Evolutionary conservation across 1,140 invertebrate genomes (phyloP).

Genomic region (Sitobion miscanthi): DNA sequence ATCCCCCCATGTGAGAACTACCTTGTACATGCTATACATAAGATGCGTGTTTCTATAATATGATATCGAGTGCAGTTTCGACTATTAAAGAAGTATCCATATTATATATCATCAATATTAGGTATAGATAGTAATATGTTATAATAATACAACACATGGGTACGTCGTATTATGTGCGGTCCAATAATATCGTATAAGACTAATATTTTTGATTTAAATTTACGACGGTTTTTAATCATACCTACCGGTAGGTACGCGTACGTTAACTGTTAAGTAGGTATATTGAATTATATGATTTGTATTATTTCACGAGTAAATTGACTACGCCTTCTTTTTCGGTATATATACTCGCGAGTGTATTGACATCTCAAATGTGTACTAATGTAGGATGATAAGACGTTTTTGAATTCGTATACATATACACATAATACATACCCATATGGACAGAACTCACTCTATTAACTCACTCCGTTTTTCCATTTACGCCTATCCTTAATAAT

Average conservation of each 20-base stretch:
- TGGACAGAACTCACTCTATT: slow-evolving; percentile 33
- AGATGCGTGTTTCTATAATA: neutral
- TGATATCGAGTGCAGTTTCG: neutral
- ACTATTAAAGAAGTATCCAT: neutral
- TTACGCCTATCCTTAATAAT: slow-evolving; percentile 33
- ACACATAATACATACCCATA: neutral
- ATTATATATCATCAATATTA: neutral
- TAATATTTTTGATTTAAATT: neutral
- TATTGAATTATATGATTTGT: slow-evolving; percentile 30
- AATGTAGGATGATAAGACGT: slow-evolving; percentile 51
- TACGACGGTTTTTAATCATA: neutral
- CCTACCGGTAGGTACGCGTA: too few relatives aligned
- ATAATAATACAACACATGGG: neutral
- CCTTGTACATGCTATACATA: neutral
- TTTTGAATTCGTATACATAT: neutral
- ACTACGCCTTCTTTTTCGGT: slow-evolving; percentile 22
- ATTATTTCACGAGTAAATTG: neutral
- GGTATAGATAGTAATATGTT: neutral
- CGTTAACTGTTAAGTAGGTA: neutral
- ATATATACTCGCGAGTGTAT: neutral
- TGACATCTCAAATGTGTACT: slow-evolving; percentile 30
- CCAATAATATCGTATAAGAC: neutral
- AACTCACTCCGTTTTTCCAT: slow-evolving; percentile 31
- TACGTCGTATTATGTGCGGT: neutral
- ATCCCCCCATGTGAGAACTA: too few relatives aligned